phyloP scores from a whole-genome alignment of 2,797 vertebrate genomes.

The Schizopygopsis malacanthus region DNA sequence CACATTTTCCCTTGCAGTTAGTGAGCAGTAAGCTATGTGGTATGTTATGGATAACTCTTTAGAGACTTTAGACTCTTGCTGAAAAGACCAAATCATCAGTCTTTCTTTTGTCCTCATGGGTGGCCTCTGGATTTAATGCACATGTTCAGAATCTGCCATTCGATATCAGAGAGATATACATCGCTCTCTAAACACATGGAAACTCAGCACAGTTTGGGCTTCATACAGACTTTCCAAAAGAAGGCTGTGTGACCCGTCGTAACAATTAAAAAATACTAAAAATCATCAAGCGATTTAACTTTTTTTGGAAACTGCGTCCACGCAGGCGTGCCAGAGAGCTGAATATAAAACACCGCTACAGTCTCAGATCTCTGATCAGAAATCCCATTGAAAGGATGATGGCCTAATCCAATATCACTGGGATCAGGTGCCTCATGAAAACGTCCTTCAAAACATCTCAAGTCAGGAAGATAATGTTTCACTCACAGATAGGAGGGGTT shows the following conservation, averaged over 20 bases:
- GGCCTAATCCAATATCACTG: slow-evolving; percentile 39
- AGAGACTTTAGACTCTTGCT: slow-evolving; percentile 1
- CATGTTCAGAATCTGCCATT: slow-evolving; percentile 11
- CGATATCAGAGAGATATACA: slow-evolving; percentile 6
- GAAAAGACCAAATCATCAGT: slow-evolving; percentile 21
- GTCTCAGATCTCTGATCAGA: slow-evolving; percentile 27
- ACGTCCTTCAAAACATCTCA: slow-evolving; percentile 63
- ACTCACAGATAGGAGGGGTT: slow-evolving; percentile 62
- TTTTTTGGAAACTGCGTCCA: neutral
- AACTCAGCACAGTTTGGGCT: neutral
- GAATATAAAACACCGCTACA: slow-evolving; percentile 18
- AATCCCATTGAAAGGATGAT: slow-evolving; percentile 50
- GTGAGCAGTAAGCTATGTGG: neutral
- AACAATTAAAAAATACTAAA: neutral
- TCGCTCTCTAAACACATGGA: slow-evolving; percentile 21
- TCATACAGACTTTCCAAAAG: neutral
- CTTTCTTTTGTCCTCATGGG: slow-evolving; percentile 21
- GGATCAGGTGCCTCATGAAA: slow-evolving; percentile 64
- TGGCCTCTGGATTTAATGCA: slow-evolving; percentile 29
- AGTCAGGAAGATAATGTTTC: slow-evolving; percentile 68
- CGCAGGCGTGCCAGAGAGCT: neutral
- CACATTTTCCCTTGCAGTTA: neutral
- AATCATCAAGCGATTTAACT: neutral
- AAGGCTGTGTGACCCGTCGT: neutral
- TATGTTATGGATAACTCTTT: slow-evolving; percentile 3